Evolutionary conservation across 1,140 invertebrate species (phyloP).

Genomic region (Drosophila kanapiae): DNA sequence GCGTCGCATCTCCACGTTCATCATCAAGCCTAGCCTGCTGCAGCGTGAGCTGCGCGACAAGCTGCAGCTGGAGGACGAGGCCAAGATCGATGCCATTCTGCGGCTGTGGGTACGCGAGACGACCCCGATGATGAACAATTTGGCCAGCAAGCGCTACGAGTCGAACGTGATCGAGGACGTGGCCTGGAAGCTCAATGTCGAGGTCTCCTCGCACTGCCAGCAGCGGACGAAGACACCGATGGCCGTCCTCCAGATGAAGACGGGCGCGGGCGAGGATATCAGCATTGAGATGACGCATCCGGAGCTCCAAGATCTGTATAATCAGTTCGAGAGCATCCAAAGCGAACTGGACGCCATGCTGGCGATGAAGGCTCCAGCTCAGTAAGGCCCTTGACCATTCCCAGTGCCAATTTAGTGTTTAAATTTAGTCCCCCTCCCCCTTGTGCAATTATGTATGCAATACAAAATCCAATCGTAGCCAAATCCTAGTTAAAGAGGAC

Average conservation of each 20-base stretch:
- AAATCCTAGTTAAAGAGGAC: slow-evolving; percentile 16
- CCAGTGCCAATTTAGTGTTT: slow-evolving; percentile 26
- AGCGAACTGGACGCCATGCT: slow-evolving; percentile 76
- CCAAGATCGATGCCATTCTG: slow-evolving; percentile 84
- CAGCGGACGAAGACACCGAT: slow-evolving; percentile 79
- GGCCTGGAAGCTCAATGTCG: slow-evolving; percentile 82
- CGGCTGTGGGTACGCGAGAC: slow-evolving; percentile 81
- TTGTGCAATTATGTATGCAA: slow-evolving; percentile 38
- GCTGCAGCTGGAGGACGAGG: slow-evolving; percentile 79
- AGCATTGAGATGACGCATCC: slow-evolving; percentile 83
- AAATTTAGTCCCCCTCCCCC: slow-evolving; percentile 1
- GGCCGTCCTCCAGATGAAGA: slow-evolving; percentile 77
- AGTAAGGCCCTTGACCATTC: slow-evolving; percentile 11
- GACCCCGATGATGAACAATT: slow-evolving; percentile 78
- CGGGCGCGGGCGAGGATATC: slow-evolving; percentile 77
- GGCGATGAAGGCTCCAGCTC: slow-evolving; percentile 54
- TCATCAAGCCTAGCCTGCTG: slow-evolving; percentile 80
- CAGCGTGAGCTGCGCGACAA: slow-evolving; percentile 81
- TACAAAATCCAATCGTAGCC: slow-evolving; percentile 35
- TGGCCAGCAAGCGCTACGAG: slow-evolving; percentile 77
- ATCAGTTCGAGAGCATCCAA: slow-evolving; percentile 82
- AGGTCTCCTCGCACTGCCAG: slow-evolving; percentile 83
- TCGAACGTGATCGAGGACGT: slow-evolving; percentile 83
- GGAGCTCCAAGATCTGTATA: slow-evolving; percentile 77
- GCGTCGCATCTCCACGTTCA: slow-evolving; percentile 81